Conservation (phyloP, 2,888 invertebrate genomes). For the Papilio demoleus region DNA sequence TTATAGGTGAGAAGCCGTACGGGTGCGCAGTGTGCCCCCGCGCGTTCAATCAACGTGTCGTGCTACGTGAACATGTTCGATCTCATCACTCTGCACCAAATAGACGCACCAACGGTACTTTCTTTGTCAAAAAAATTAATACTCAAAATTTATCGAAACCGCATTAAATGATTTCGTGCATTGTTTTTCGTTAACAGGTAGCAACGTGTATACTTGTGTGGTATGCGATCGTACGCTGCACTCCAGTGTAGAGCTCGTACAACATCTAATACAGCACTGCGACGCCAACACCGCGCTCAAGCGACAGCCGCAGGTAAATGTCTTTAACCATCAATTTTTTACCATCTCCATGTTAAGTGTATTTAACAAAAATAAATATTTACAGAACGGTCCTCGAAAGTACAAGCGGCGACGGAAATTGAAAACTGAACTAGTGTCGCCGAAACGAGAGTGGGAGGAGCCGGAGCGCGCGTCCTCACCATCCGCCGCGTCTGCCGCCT, state of each 20-base stretch:
- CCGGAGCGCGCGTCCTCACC: constrained; percentile 55
- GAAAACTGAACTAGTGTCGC: constrained; percentile 63
- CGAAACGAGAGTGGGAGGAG: constrained; percentile 46
- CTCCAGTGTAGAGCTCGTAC: constrained; percentile 89
- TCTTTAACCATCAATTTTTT: background rate
- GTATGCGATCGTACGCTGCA: constrained; percentile 89
- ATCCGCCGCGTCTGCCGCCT: constrained; percentile 42
- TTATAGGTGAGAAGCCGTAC: constrained; percentile 90
- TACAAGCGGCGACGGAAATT: constrained; percentile 91
- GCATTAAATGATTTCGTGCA: too few species aligned
- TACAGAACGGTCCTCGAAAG: constrained; percentile 88
- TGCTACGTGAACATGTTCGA: constrained; percentile 92
- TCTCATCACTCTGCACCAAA: constrained; percentile 94
- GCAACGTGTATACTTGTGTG: constrained; percentile 88
- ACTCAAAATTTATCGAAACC: too few species aligned
- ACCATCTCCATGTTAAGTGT: background rate
- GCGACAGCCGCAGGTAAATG: constrained; percentile 86
- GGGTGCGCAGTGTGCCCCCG: constrained; percentile 94
- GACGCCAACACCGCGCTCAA: constrained; percentile 93
- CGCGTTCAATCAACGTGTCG: constrained; percentile 94
- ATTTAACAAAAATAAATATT: background rate
- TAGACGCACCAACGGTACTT: constrained; percentile 81
- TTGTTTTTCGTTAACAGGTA: constrained; percentile 57
- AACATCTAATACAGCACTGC: constrained; percentile 93
- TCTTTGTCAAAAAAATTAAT: background rate